Evolutionary conservation across 2,888 invertebrate species (phyloP).

Genomic region (Tholera decimalis): DNA sequence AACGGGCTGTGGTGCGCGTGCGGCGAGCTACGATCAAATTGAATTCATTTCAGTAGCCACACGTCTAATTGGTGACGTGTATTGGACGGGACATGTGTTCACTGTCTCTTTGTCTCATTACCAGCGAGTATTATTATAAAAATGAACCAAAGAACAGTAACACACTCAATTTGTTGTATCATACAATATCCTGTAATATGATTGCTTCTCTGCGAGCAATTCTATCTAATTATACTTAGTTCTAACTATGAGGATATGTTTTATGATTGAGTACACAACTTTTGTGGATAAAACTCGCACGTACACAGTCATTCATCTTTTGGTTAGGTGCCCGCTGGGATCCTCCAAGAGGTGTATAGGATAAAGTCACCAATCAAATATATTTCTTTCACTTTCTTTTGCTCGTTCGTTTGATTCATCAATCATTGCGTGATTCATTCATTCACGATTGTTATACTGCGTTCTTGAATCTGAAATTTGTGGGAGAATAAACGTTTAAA

Average conservation of each 20-base stretch:
- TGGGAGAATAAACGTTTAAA: slow-evolving; percentile 7
- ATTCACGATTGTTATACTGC: slow-evolving; percentile 46
- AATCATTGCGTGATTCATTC: slow-evolving; percentile 60
- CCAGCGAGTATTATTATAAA: slow-evolving; percentile 12
- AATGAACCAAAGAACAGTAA: slow-evolving; percentile 2
- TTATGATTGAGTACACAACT: slow-evolving; percentile 61
- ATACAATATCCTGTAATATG: slow-evolving; percentile 21
- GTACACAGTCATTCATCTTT: slow-evolving; percentile 58
- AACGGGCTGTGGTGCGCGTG: slow-evolving; percentile 53
- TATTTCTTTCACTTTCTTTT: slow-evolving; percentile 55
- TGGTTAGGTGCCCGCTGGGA: slow-evolving; percentile 40
- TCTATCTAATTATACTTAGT: slow-evolving; percentile 40
- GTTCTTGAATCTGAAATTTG: slow-evolving; percentile 23
- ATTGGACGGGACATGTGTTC: slow-evolving; percentile 49
- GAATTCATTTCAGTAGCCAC: slow-evolving; percentile 73
- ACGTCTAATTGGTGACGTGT: slow-evolving; percentile 77
- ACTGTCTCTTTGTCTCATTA: slow-evolving; percentile 40
- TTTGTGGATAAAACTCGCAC: slow-evolving; percentile 44
- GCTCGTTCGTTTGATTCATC: slow-evolving; percentile 47
- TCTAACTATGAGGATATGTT: slow-evolving; percentile 35
- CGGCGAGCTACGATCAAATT: slow-evolving; percentile 68
- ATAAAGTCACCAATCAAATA: slow-evolving; percentile 60
- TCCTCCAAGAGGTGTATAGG: slow-evolving; percentile 39
- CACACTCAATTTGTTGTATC: slow-evolving; percentile 13
- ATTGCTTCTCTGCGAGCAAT: slow-evolving; percentile 14